A percentile compares a stretch with the other conserved stretches of the same genome.
Conservation (phyloP, 2,113 vertebrate genomes). For the Ovibos moschatus region DNA sequence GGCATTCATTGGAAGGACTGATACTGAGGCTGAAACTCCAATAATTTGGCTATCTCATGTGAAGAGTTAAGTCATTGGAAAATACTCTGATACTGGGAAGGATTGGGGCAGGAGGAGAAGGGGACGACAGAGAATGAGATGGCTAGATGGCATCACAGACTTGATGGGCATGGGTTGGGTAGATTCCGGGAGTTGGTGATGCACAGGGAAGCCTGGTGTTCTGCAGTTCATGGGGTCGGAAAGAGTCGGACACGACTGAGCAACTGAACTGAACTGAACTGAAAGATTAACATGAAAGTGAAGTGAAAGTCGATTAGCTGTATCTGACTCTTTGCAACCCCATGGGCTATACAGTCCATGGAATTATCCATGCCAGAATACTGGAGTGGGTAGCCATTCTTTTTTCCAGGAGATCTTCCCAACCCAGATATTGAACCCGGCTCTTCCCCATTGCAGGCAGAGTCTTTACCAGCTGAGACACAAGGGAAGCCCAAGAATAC, state of each 20-base stretch:
- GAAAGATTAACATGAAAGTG: not conserved
- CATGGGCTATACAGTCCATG: not conserved
- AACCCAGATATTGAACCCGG: not conserved
- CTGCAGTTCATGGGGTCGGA: rapidly evolving
- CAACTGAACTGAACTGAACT: too few species aligned
- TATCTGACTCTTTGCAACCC: not conserved
- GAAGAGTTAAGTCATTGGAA: too few species aligned
- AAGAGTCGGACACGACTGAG: too few species aligned
- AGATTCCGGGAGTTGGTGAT: rapidly evolving
- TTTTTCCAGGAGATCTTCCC: not conserved
- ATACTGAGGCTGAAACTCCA: too few species aligned
- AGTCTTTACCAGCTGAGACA: not conserved
- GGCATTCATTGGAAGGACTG: too few species aligned
- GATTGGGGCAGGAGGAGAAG: too few species aligned
- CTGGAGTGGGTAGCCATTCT: not conserved
- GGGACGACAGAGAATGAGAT: too few species aligned
- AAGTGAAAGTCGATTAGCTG: rapidly evolving
- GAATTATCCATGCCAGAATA: not conserved
- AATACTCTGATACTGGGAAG: too few species aligned
- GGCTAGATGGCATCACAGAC: too few species aligned
- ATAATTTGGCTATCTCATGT: rapidly evolving
- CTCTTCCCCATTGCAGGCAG: not conserved
- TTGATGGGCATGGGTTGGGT: too few species aligned
- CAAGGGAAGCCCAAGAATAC: not conserved
- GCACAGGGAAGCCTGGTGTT: rapidly evolving